Evolutionary conservation across 2,888 invertebrate species (phyloP), one percentile per base, ranked within the genome.

Genomic region (Pantelozetes paolii): DNA sequence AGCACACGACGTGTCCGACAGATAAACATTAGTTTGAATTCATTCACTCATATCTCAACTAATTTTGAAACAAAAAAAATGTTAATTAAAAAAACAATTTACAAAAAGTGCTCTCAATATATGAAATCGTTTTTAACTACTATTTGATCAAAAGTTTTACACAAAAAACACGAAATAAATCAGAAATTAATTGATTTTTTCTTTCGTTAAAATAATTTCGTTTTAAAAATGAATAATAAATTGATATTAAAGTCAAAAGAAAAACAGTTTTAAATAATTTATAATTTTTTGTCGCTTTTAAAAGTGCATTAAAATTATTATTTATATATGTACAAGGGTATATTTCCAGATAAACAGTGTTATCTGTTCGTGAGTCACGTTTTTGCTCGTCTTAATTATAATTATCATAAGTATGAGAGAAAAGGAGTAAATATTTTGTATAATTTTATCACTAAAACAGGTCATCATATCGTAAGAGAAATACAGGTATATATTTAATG

Each of bases 301-400:
- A 50, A 50, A 50, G 6, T 50, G 50, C n/a, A 50, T n/a, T 50
- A 23, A 15, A 50, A 50, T 13, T 36, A 45, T 45, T 9, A 45
- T 45, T 45, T 45, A 15, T 18, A 13, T 11, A 15, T 36, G 6
- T 36, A 48, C 23, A 23, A 54, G 23, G 5, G 23, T 54, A 23
- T 2, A 8, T 20, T n/a, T 8, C 3, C 8, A 48, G 5, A 48
- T 9, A 48, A 48, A 48, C 48, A 15, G 48, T 48, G 48, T 48
- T 54, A 54, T 54, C 54, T 54, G 23, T 54, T 54, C 54, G 54
- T 54, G 54, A 54, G 1, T 54, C 54, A 54, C 54, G 54, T 54
- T 54, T 20, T 54, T 36, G 11, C 11, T 5, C 11, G 11, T 45
- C 45, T 15, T 45, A 45, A 45, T 45, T 45, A 45, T 45, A 15